phyloP scores from a whole-genome alignment of 2,797 vertebrate species.

The Pipistrellus pipistrellus region DNA sequence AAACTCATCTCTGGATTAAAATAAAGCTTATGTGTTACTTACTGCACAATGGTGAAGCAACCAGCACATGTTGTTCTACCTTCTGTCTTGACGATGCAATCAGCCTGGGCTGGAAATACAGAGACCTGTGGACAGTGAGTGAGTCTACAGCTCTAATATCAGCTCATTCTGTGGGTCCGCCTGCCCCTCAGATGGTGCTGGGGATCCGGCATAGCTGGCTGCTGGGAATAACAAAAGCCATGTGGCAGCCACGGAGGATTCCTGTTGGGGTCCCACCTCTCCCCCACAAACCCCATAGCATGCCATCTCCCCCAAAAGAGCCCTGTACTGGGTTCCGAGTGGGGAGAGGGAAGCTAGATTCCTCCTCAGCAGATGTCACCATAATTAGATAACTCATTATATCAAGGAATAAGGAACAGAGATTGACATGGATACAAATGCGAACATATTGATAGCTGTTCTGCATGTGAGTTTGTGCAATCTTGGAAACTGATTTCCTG shows the following conservation, averaged over 20 bases:
- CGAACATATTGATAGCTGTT: constrained; percentile 86
- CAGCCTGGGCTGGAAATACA: neutral
- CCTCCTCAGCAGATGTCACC: constrained; percentile 86
- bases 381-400: constrained; percentile 89
- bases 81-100: neutral
- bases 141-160: neutral
- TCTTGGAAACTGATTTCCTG: constrained; percentile 82
- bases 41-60: neutral
- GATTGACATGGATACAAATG: constrained; percentile 87
- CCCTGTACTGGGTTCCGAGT: constrained; percentile 67
- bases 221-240: constrained; percentile 68
- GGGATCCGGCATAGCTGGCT: neutral
- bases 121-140: neutral
- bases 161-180: neutral
- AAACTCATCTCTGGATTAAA: constrained; percentile 17
- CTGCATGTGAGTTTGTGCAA: constrained; percentile 82
- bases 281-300: constrained; percentile 53
- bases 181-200: neutral
- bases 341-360: constrained; percentile 80
- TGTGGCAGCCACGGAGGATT: neutral
- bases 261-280: constrained; percentile 43
- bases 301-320: constrained; percentile 71
- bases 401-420: constrained; percentile 88
- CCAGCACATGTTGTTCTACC: neutral
- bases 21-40: neutral